A percentile compares a stretch with the other conserved stretches of the same genome.
Evolutionary conservation across 2,797 vertebrate genomes (phyloP).

Genomic region (Microcaecilia unicolor): DNA sequence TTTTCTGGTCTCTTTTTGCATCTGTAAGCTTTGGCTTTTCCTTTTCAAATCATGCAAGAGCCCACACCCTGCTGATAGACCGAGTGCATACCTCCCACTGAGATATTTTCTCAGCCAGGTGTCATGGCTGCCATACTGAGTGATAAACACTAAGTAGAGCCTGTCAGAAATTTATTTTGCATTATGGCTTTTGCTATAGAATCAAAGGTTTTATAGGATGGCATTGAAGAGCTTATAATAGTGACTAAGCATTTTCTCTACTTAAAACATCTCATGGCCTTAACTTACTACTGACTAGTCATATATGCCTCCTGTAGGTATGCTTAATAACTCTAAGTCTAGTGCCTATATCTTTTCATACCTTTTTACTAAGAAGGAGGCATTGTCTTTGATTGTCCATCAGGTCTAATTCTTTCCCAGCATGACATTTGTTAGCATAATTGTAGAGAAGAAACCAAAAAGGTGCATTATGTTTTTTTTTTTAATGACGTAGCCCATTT

Average conservation of each 20-base stretch:
- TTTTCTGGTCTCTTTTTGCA: constrained; percentile 37
- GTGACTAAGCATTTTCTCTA: constrained; percentile 51
- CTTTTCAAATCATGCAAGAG: constrained; percentile 59
- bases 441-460: constrained; percentile 60
- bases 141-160: constrained; percentile 72
- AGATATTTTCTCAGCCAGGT: constrained; percentile 77
- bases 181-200: constrained; percentile 49
- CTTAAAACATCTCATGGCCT: constrained; percentile 33
- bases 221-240: constrained; percentile 44
- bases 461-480: constrained; percentile 43
- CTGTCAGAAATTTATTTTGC: constrained; percentile 54
- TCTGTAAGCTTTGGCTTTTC: constrained; percentile 71
- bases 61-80: constrained; percentile 57
- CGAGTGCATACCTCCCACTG: constrained; percentile 64
- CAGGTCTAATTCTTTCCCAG: constrained; percentile 62
- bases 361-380: constrained; percentile 56
- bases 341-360: constrained; percentile 51
- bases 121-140: constrained; percentile 62
- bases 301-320: constrained; percentile 49
- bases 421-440: constrained; percentile 66
- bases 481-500: constrained; percentile 39
- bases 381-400: constrained; percentile 68
- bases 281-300: constrained; percentile 38
- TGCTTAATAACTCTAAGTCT: constrained; percentile 50
- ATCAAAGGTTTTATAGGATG: constrained; percentile 46